These are phyloP conservation scores for Lepidostoma basale DNA, from an alignment of 1,140 invertebrate species.

Conservation along the genomic window DNA sequence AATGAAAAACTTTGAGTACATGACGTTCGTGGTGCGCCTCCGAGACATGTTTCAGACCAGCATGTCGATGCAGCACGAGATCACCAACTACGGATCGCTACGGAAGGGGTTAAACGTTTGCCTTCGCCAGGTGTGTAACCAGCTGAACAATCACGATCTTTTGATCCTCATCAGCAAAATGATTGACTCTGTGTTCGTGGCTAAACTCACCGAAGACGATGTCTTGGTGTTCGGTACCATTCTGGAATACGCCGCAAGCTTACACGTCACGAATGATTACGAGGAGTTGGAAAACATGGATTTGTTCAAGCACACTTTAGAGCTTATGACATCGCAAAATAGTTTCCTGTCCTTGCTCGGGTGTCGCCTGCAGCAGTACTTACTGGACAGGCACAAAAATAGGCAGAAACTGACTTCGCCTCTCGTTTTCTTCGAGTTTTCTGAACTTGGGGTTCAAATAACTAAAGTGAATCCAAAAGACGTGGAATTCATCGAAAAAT, in stretches of 20 bases:
- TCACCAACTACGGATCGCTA: conserved; percentile 11
- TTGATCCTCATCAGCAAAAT: conserved; percentile 18
- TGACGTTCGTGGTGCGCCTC: conserved; percentile 16
- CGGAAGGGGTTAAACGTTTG: conserved; percentile 13
- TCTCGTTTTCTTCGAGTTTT: conserved; percentile 60
- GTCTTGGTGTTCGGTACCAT: background rate
- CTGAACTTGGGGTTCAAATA: conserved; percentile 53
- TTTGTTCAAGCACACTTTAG: conserved; percentile 14
- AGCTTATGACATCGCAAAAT: conserved; percentile 46
- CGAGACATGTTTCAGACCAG: conserved; percentile 26
- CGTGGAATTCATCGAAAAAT: conserved; percentile 57
- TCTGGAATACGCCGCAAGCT: conserved; percentile 14
- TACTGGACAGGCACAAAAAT: conserved; percentile 63
- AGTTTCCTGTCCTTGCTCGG: conserved; percentile 59
- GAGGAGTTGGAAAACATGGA: background rate
- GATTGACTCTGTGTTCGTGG: conserved; percentile 1
- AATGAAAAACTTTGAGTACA: background rate
- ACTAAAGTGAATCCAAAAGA: conserved; percentile 53
- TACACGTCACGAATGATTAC: conserved; percentile 15
- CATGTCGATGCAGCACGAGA: background rate
- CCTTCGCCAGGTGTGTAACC: conserved; percentile 7
- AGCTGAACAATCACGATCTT: conserved; percentile 14
- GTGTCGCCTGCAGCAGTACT: conserved; percentile 60
- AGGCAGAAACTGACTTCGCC: conserved; percentile 57
- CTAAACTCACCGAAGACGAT: conserved; percentile 1